Conservation (phyloP, 2,888 invertebrate species). For the Protonemura montana region DNA sequence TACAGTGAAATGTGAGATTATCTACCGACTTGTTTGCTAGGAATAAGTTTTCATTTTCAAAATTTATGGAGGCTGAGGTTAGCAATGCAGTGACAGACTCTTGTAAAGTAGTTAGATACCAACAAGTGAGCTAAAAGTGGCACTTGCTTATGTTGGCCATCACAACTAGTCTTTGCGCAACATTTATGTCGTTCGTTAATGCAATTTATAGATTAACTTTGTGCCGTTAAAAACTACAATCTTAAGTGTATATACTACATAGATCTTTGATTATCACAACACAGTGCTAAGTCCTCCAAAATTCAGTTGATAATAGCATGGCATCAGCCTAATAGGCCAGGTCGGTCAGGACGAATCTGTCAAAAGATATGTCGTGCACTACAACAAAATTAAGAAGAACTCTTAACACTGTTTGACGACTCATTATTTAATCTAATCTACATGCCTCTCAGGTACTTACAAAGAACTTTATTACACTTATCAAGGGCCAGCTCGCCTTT, state of each 20-base stretch:
- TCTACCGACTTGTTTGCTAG: too few relatives aligned
- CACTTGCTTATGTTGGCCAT: neutral
- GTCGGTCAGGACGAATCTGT: neutral
- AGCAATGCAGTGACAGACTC: neutral
- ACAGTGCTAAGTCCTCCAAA: neutral
- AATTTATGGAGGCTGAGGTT: neutral
- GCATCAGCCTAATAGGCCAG: neutral
- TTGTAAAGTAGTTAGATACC: neutral
- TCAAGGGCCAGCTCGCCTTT: conserved; percentile 62
- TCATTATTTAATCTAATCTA: neutral
- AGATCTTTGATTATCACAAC: neutral
- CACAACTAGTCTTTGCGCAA: neutral
- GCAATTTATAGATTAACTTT: neutral
- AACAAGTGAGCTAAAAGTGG: neutral
- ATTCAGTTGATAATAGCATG: neutral
- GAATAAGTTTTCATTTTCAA: neutral
- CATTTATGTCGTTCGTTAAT: neutral
- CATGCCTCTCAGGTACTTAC: conserved; percentile 2
- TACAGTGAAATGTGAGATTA: too few relatives aligned
- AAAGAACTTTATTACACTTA: conserved; percentile 57
- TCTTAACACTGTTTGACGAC: neutral
- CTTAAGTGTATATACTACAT: neutral
- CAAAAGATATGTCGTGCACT: neutral
- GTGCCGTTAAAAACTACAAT: neutral
- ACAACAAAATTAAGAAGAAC: neutral